Percentiles rank a stretch among this genome's conserved stretches.
Evolutionary conservation across 64 coral and sea anemone species (phyloP).

Genomic region (Montipora efflorescens): DNA sequence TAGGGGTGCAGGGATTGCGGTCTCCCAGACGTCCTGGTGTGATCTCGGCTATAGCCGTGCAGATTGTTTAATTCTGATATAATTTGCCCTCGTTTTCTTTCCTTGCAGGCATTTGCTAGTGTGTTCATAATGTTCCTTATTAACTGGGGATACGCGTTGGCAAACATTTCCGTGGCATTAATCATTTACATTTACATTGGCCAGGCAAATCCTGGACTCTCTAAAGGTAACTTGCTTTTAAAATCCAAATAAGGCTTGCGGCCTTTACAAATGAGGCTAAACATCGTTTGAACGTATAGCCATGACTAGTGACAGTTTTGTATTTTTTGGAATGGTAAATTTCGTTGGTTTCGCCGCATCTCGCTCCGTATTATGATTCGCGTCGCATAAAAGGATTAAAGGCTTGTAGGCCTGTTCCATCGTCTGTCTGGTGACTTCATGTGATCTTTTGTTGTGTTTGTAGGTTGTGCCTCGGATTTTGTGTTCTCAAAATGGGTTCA

Average conservation of each 20-base stretch:
- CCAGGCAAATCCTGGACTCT: slow-evolving; percentile 92
- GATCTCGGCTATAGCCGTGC: too few species aligned
- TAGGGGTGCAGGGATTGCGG: too few species aligned
- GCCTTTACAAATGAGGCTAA: too few species aligned
- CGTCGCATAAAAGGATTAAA: not conserved
- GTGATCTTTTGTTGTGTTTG: slow-evolving; percentile 4
- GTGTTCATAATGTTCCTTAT: slow-evolving; percentile 99
- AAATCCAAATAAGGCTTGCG: not conserved
- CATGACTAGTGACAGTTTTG: too few species aligned
- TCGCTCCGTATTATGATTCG: too few species aligned
- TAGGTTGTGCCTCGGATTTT: slow-evolving; percentile 93
- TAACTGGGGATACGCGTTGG: slow-evolving; percentile 98
- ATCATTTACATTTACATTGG: slow-evolving; percentile 98
- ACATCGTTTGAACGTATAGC: too few species aligned
- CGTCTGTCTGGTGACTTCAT: not conserved
- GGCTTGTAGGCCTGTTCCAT: not conserved
- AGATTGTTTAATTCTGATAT: too few species aligned
- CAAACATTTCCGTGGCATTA: slow-evolving; percentile 91
- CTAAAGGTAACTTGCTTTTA: slow-evolving; percentile 63
- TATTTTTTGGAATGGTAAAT: too few species aligned
- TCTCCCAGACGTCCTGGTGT: too few species aligned
- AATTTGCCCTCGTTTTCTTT: not conserved
- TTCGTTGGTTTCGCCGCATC: too few species aligned
- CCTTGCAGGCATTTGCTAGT: slow-evolving; percentile 87
- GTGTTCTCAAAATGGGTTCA: slow-evolving; percentile 93